Conservation (phyloP, 2,888 invertebrate genomes). For the Carcina quercana region DNA sequence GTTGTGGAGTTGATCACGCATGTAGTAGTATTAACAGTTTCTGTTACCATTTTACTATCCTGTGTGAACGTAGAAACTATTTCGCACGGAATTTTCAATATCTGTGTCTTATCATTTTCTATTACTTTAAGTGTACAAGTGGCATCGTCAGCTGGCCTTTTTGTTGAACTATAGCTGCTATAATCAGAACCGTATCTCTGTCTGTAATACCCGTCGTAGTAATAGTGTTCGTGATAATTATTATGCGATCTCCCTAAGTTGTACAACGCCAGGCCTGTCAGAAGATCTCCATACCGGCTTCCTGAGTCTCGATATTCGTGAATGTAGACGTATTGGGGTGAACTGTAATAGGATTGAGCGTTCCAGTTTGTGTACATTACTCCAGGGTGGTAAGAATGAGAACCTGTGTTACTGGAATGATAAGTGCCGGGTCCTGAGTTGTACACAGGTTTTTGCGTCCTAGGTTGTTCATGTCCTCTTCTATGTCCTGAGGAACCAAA, state of each 20-base stretch:
- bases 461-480: conserved; percentile 14
- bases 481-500: conserved; percentile 6
- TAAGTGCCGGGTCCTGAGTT: not conserved
- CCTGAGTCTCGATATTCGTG: conserved; percentile 51
- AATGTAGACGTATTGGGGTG: conserved; percentile 55
- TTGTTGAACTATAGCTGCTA: conserved; percentile 18
- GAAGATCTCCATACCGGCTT: conserved; percentile 51
- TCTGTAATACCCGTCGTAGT: conserved; percentile 56
- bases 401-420: too few relatives aligned
- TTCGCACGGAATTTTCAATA: conserved; percentile 57
- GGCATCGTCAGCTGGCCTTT: conserved; percentile 35
- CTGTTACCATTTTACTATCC: conserved; percentile 31
- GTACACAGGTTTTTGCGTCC: conserved; percentile 1
- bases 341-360: conserved; percentile 31
- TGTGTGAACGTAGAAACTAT: conserved; percentile 61
- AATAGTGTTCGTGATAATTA: conserved; percentile 47
- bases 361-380: conserved; percentile 11
- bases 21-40: conserved; percentile 32
- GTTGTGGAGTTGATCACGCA: conserved; percentile 40
- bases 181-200: conserved; percentile 31
- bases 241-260: conserved; percentile 55
- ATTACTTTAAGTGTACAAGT: conserved; percentile 45
- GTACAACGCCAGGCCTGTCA: conserved; percentile 56
- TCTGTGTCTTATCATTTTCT: conserved; percentile 38
- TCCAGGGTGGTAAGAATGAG: conserved; percentile 3